Conservation (phyloP, 2,797 vertebrate species). For the Sardinella longiceps region DNA sequence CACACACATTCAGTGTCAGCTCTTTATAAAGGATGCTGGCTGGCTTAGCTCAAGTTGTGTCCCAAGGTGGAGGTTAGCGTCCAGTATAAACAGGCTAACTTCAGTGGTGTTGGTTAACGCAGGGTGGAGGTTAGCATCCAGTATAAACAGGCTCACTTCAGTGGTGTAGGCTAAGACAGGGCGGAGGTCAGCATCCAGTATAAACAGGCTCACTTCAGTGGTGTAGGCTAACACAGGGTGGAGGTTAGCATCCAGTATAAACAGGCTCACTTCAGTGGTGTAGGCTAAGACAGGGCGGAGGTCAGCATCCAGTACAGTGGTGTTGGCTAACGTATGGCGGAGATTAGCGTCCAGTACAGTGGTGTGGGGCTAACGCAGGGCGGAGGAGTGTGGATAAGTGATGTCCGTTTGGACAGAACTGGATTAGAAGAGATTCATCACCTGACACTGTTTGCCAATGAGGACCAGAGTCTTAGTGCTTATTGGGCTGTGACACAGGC, state of each 20-base stretch:
- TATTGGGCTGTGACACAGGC: background rate
- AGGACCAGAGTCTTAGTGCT: background rate
- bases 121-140: background rate
- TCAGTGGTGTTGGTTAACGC: background rate
- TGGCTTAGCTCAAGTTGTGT: background rate
- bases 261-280: no score
- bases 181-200: background rate
- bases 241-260: no score
- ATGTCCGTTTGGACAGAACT: background rate
- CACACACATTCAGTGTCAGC: no score
- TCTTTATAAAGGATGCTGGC: background rate
- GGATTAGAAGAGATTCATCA: background rate
- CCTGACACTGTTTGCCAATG: background rate
- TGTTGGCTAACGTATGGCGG: no score
- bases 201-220: background rate
- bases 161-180: no score
- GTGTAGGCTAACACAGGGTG: no score
- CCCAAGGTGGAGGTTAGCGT: background rate
- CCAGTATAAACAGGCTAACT: background rate
- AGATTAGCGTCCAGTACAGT: no score
- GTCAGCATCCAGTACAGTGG: no score
- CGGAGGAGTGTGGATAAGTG: background rate
- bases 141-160: background rate
- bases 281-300: no score
- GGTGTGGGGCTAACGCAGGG: background rate